Conservation (phyloP, 1,140 invertebrate species). For the Liolophura sinensis region DNA sequence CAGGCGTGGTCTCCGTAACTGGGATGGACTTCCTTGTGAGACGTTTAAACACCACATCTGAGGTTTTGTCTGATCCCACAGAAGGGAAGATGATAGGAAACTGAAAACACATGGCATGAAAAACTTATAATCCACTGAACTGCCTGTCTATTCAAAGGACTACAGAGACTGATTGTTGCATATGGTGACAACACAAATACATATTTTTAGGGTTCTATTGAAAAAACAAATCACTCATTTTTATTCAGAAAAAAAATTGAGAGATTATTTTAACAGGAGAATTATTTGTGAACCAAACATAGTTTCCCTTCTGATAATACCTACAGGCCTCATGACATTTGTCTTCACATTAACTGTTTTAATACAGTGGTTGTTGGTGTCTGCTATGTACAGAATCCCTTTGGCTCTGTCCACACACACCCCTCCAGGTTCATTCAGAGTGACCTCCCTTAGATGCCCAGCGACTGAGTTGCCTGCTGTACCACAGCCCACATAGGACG, state of each 20-base stretch:
- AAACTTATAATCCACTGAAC: too few species aligned
- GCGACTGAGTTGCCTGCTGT: conserved; percentile 24
- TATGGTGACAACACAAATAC: too few species aligned
- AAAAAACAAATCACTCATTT: too few species aligned
- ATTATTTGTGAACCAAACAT: too few species aligned
- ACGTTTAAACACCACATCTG: conserved; percentile 4
- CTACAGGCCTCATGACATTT: conserved; percentile 34
- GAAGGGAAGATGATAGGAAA: conserved; percentile 25
- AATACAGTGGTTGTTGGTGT: conserved; percentile 88
- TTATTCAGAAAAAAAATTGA: too few species aligned
- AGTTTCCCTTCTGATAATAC: conserved; percentile 4
- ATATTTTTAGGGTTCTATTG: too few species aligned
- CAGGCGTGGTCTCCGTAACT: conserved; percentile 5
- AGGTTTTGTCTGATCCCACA: background rate
- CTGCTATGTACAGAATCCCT: conserved; percentile 72
- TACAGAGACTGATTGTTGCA: too few species aligned
- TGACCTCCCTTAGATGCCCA: conserved; percentile 11
- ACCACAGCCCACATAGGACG: conserved; percentile 59
- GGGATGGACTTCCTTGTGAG: conserved; percentile 8
- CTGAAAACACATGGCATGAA: too few species aligned
- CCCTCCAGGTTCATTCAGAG: conserved; percentile 82
- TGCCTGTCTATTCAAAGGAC: too few species aligned
- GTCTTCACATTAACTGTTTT: conserved; percentile 60
- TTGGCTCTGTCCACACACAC: conserved; percentile 66
- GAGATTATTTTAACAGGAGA: too few species aligned